Evolutionary conservation across 2,888 invertebrate species (phyloP).

Genomic region (Bugulina stolonifera): DNA sequence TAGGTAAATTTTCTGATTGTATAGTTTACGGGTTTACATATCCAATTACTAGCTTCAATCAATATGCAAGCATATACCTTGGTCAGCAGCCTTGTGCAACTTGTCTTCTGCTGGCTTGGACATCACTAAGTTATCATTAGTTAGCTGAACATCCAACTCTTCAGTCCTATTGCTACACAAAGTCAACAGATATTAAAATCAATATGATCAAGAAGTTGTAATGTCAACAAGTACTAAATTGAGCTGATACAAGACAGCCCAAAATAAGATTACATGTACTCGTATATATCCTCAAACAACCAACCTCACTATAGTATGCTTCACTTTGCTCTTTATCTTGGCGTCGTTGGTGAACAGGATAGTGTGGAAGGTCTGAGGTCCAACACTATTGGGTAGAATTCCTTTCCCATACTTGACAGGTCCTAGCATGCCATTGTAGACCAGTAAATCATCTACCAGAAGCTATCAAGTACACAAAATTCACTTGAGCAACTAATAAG

Average conservation of each 20-base stretch:
- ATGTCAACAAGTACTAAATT: neutral
- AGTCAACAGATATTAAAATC: neutral
- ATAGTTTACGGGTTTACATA: too few relatives aligned
- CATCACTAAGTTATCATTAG: slow-evolving; percentile 43
- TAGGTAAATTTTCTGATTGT: too few relatives aligned
- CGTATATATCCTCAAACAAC: too few relatives aligned
- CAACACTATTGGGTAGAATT: slow-evolving; percentile 42
- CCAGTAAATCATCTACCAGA: slow-evolving; percentile 71
- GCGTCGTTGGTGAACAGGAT: slow-evolving; percentile 52
- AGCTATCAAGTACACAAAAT: too few relatives aligned
- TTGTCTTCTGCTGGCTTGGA: neutral
- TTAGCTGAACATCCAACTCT: slow-evolving; percentile 50
- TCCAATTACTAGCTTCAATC: too few relatives aligned
- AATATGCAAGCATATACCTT: too few relatives aligned
- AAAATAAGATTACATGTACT: too few relatives aligned
- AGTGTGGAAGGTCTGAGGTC: slow-evolving; percentile 46
- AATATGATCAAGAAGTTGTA: neutral
- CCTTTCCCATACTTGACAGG: slow-evolving; percentile 41
- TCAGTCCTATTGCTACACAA: slow-evolving; percentile 39
- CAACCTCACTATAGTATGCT: slow-evolving; percentile 56
- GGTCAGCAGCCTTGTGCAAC: slow-evolving; percentile 15
- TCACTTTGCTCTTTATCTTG: slow-evolving; percentile 43
- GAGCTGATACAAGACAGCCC: too few relatives aligned
- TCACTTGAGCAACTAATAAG: too few relatives aligned
- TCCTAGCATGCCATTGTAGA: slow-evolving; percentile 68